Conservation (phyloP, 2,113 vertebrate genomes). For the Poeciliopsis turrubarensis region DNA sequence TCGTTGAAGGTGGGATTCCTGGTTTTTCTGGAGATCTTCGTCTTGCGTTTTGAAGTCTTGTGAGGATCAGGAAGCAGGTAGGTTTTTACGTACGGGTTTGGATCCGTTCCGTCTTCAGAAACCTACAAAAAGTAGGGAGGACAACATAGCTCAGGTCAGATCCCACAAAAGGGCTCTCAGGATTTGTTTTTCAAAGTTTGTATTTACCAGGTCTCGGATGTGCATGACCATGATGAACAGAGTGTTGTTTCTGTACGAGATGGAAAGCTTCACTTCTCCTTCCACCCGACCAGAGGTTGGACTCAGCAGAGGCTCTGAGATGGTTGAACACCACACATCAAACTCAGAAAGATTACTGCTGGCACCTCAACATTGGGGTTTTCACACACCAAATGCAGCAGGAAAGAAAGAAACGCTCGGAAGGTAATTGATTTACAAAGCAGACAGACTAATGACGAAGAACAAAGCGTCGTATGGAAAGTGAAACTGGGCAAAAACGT, state of each 20-base stretch:
- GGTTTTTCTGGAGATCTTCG: conserved; percentile 95
- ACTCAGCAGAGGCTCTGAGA: conserved; percentile 80
- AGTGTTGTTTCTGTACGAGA: conserved; percentile 95
- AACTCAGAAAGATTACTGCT: not conserved
- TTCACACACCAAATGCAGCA: not conserved
- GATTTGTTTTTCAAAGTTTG: not conserved
- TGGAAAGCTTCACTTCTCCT: conserved; percentile 95
- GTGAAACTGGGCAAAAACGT: not conserved
- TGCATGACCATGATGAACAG: conserved; percentile 99
- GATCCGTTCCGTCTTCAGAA: conserved; percentile 93
- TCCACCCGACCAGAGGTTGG: conserved; percentile 90
- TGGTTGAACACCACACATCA: not conserved
- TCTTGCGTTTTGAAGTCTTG: conserved; percentile 98
- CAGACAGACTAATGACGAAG: not conserved
- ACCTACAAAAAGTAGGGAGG: conserved; percentile 77
- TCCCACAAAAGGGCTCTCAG: not conserved
- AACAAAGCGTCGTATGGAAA: not conserved
- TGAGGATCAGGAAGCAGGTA: conserved; percentile 94
- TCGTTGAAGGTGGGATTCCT: conserved; percentile 98
- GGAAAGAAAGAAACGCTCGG: not conserved
- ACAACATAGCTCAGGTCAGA: not conserved
- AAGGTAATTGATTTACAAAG: not conserved
- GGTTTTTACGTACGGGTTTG: conserved; percentile 98
- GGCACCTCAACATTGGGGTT: not conserved
- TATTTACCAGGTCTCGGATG: conserved; percentile 89